Percentiles rank a stretch among this genome's conserved stretches.
phyloP scores from a whole-genome alignment of 2,888 invertebrate species.

The Synanthedon myopaeformis region DNA sequence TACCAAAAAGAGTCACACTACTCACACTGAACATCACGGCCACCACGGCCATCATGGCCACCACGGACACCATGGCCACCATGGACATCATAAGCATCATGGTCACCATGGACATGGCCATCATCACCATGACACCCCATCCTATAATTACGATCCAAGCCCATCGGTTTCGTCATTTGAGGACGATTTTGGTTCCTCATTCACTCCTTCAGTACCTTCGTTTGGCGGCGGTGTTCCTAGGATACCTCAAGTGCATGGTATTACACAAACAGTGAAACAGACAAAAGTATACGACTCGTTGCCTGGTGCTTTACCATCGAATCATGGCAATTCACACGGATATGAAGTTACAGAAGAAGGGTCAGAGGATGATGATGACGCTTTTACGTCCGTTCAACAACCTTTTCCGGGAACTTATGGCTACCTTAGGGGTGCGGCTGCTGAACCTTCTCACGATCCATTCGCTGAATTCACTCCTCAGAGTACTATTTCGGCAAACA shows the following conservation, averaged over 20 bases:
- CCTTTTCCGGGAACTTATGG: constrained; percentile 42
- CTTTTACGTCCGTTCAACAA: constrained; percentile 41
- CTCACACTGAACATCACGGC: constrained; percentile 6
- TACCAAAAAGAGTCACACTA: constrained; percentile 24
- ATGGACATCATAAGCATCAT: constrained; percentile 14
- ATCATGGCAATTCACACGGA: constrained; percentile 22
- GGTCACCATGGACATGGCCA: constrained; percentile 25
- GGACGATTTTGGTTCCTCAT: constrained; percentile 33
- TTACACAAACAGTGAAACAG: constrained; percentile 52
- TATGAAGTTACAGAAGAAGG: constrained; percentile 59
- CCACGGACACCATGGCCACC: constrained; percentile 12
- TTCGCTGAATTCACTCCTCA: constrained; percentile 33
- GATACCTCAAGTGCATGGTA: constrained; percentile 28
- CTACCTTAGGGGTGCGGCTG: constrained; percentile 33
- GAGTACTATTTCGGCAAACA: constrained; percentile 22
- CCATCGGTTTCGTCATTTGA: constrained; percentile 25
- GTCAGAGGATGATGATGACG: constrained; percentile 45
- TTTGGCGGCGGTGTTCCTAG: constrained; percentile 19
- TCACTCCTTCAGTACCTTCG: constrained; percentile 27
- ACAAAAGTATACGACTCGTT: constrained; percentile 53
- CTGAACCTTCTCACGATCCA: constrained; percentile 29
- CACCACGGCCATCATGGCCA: constrained; percentile 24
- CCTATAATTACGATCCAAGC: constrained; percentile 25
- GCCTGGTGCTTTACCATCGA: constrained; percentile 34
- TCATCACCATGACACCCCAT: constrained; percentile 29